Conservation (phyloP, 1,140 invertebrate genomes). For the Papilio glaucus region DNA sequence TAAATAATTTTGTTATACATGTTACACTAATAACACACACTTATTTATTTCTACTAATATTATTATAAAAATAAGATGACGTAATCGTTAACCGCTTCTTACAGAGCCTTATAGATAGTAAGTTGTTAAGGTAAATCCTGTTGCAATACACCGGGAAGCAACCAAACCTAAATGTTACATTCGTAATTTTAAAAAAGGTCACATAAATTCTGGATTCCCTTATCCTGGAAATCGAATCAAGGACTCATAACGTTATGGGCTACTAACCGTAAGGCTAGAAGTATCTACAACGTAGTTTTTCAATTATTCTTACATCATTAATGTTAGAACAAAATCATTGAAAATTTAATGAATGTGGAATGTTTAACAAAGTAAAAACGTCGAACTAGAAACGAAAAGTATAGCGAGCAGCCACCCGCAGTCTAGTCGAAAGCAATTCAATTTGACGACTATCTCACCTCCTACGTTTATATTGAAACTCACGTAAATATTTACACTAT, state of each 20-base stretch:
- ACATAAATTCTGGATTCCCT: no score
- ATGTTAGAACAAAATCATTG: neutral
- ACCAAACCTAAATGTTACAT: no score
- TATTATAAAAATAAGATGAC: neutral
- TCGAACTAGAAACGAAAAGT: slow-evolving; percentile 64
- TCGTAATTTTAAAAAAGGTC: no score
- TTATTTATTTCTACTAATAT: neutral
- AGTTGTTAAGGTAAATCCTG: no score
- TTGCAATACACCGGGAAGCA: no score
- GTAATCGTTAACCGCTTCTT: no score
- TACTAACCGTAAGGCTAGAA: neutral
- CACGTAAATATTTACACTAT: slow-evolving; percentile 82
- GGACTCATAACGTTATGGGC: no score
- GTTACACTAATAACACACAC: no score
- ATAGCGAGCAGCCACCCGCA: slow-evolving; percentile 69
- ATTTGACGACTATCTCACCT: slow-evolving; percentile 81
- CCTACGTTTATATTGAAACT: slow-evolving; percentile 82
- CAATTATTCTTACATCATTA: neutral
- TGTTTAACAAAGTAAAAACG: slow-evolving; percentile 51
- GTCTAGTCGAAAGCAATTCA: slow-evolving; percentile 76
- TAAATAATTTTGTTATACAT: no score
- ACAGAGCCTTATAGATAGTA: no score
- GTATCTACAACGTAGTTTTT: neutral
- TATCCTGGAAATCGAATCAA: no score
- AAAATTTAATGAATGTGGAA: slow-evolving; percentile 18